Conservation (phyloP, 2,888 invertebrate species). For the Tromatobia lineatoria region DNA sequence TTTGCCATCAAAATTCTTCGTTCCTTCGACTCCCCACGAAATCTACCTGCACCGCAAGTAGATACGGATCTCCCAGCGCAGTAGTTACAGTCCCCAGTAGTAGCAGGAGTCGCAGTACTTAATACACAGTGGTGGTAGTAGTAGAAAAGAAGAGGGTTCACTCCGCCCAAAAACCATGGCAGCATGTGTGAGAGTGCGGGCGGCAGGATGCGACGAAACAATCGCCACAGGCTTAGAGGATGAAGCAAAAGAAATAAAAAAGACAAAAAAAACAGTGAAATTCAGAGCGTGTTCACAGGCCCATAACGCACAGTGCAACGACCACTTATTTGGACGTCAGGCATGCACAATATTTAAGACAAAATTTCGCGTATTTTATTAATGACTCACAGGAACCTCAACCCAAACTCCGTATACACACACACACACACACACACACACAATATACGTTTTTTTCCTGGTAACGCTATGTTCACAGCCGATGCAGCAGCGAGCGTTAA, state of each 20-base stretch:
- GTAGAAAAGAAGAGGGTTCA: slow-evolving; percentile 28
- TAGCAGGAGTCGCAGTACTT: neutral
- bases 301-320: slow-evolving; percentile 69
- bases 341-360: slow-evolving; percentile 35
- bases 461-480: slow-evolving; percentile 59
- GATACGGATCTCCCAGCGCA: slow-evolving; percentile 74
- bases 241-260: slow-evolving; percentile 14
- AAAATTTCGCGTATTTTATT: slow-evolving; percentile 40
- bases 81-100: slow-evolving; percentile 49
- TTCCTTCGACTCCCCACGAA: slow-evolving; percentile 16
- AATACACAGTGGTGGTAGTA: slow-evolving; percentile 11
- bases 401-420: slow-evolving; percentile 30
- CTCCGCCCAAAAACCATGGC: slow-evolving; percentile 56
- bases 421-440: slow-evolving; percentile 6
- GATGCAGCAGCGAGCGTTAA: neutral
- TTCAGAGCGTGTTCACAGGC: slow-evolving; percentile 69
- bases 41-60: slow-evolving; percentile 53
- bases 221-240: slow-evolving; percentile 69
- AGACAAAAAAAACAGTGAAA: slow-evolving; percentile 45
- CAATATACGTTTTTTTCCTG: slow-evolving; percentile 58
- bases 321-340: slow-evolving; percentile 48
- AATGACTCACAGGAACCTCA: slow-evolving; percentile 62
- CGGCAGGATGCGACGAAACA: slow-evolving; percentile 82
- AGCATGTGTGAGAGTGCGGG: slow-evolving; percentile 76
- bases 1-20: slow-evolving; percentile 38